These are phyloP conservation scores for Cetoscarus ocellatus DNA, from an alignment of 2,797 vertebrate genomes.

Conservation along the genomic window DNA sequence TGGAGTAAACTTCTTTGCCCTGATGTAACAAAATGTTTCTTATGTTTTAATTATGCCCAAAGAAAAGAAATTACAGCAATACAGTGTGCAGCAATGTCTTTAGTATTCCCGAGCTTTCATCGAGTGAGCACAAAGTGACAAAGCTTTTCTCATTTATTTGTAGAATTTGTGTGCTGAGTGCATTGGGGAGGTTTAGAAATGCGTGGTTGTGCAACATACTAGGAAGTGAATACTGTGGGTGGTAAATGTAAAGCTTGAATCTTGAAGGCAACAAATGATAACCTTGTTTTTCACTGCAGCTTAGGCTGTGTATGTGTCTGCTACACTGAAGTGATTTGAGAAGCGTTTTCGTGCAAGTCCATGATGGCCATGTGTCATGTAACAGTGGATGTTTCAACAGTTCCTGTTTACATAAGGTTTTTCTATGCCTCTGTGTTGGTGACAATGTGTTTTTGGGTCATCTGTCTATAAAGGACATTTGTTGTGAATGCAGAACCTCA, in stretches of 20 bases:
- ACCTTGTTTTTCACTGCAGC: constrained; percentile 5
- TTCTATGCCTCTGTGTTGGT: too few relatives aligned
- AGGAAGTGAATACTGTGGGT: not conserved
- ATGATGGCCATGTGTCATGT: not conserved
- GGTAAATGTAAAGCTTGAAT: constrained; percentile 18
- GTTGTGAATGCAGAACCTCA: too few relatives aligned
- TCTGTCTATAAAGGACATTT: too few relatives aligned
- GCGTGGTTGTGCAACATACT: not conserved
- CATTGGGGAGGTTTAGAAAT: constrained; percentile 3
- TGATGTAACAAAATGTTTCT: too few relatives aligned
- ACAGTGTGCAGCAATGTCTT: not conserved
- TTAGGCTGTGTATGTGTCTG: not conserved
- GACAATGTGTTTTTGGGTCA: too few relatives aligned
- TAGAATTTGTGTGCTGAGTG: not conserved
- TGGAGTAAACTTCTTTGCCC: too few relatives aligned
- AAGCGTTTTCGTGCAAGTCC: not conserved
- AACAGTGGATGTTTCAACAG: not conserved
- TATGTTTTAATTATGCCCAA: too few relatives aligned
- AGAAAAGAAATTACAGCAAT: too few relatives aligned
- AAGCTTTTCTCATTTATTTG: not conserved
- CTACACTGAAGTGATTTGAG: not conserved
- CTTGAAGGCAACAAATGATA: constrained; percentile 27
- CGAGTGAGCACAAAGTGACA: not conserved
- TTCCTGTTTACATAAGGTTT: too few relatives aligned
- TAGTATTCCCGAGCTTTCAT: not conserved